Evolutionary conservation across 1,140 invertebrate species (phyloP).

Genomic region (Centruroides sculpturatus): DNA sequence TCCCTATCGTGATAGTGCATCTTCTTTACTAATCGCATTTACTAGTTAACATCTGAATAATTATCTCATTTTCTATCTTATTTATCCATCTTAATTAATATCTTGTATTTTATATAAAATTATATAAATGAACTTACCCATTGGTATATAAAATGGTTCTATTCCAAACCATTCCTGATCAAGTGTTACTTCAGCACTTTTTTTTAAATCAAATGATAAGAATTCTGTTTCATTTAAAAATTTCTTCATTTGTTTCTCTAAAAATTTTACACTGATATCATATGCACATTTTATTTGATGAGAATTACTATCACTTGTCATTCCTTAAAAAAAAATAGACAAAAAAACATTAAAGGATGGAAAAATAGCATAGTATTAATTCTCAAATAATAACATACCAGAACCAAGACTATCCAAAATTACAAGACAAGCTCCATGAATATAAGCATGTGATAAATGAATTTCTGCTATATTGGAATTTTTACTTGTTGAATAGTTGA

Average conservation of each 20-base stretch:
- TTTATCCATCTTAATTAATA: no score
- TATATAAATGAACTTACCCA: conserved; percentile 21
- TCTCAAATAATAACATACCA: conserved; percentile 17
- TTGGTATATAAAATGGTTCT: conserved; percentile 29
- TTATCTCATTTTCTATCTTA: no score
- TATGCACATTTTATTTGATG: conserved; percentile 13
- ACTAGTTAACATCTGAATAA: no score
- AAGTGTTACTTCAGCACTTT: no score
- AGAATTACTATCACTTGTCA: background rate
- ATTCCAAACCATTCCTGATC: conserved; percentile 23
- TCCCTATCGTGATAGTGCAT: no score
- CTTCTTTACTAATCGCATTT: no score
- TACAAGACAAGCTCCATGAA: conserved; percentile 78
- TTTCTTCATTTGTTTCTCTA: background rate
- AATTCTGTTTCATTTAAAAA: conserved; percentile 16
- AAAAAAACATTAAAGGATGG: no score
- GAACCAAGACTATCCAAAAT: conserved; percentile 78
- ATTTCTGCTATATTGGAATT: conserved; percentile 1
- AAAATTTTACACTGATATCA: conserved; percentile 43
- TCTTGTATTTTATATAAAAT: no score
- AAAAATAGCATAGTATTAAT: no score
- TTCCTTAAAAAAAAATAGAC: background rate
- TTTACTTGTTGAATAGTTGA: conserved; percentile 33
- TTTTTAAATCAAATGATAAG: no score
- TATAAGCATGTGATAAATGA: conserved; percentile 43